phyloP scores from a whole-genome alignment of 1,140 invertebrate species.

The Lordiphosa clarofinis region DNA sequence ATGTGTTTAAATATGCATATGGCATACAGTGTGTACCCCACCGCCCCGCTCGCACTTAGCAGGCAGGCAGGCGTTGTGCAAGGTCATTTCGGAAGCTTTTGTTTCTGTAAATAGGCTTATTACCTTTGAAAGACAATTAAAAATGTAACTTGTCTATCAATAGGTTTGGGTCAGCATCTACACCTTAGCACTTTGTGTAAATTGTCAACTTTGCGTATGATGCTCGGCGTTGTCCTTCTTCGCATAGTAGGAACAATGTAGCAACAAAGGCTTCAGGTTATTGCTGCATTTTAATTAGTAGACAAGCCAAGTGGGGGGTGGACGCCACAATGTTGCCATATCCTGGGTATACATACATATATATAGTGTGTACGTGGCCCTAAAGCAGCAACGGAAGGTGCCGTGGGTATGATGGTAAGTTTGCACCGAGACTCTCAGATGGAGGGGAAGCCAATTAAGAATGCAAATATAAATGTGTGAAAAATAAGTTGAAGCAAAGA shows the following conservation, averaged over 20 bases:
- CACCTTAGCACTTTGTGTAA: conserved; percentile 57
- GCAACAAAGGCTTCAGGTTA: conserved; percentile 77
- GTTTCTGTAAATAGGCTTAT: conserved; percentile 52
- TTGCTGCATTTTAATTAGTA: conserved; percentile 78
- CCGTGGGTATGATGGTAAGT: conserved; percentile 5
- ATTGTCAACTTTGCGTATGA: conserved; percentile 55
- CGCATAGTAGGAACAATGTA: conserved; percentile 58
- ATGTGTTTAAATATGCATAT: conserved; percentile 59
- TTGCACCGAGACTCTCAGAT: not conserved
- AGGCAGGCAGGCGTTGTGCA: conserved; percentile 18
- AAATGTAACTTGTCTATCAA: conserved; percentile 67
- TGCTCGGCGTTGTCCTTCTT: conserved; percentile 53
- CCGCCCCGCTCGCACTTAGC: not conserved
- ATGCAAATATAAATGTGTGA: not conserved
- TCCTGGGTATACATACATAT: not conserved
- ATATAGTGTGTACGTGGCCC: conserved; percentile 7
- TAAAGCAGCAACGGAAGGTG: conserved; percentile 1
- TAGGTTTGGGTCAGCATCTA: conserved; percentile 28
- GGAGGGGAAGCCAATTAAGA: not conserved
- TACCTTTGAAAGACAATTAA: conserved; percentile 64
- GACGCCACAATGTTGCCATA: conserved; percentile 25
- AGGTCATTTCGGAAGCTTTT: conserved; percentile 62
- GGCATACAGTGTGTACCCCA: conserved; percentile 9
- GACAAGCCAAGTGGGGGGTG: conserved; percentile 69
- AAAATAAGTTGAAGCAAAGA: not conserved